Evolutionary conservation across 1,140 invertebrate species (phyloP).

Genomic region (Hypsibius dujardini): DNA sequence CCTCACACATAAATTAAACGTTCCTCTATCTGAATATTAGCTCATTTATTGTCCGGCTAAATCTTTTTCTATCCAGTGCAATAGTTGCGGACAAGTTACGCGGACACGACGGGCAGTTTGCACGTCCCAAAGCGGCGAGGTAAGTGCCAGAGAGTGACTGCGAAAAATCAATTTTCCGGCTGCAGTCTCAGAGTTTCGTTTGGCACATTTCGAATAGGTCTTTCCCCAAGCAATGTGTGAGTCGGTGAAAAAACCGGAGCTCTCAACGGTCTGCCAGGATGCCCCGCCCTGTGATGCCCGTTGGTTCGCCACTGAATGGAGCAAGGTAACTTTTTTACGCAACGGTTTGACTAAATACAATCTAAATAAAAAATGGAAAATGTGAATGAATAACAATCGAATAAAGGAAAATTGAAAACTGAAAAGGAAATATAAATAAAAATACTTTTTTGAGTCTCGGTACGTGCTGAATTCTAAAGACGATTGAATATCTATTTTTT

Average conservation of each 20-base stretch:
- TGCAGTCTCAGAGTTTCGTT: background rate
- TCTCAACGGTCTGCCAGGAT: constrained; percentile 40
- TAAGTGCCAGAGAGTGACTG: background rate
- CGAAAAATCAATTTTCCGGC: background rate
- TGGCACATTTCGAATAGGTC: constrained; percentile 28
- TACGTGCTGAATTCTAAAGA: too few species aligned
- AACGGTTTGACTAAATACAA: too few species aligned
- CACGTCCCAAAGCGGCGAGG: constrained; percentile 47
- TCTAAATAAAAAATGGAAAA: too few species aligned
- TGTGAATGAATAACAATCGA: too few species aligned
- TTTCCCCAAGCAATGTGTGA: constrained; percentile 49
- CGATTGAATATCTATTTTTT: too few species aligned
- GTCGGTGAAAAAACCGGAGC: constrained; percentile 40
- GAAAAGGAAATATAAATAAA: too few species aligned
- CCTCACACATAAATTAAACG: background rate
- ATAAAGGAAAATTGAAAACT: too few species aligned
- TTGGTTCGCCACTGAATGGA: constrained; percentile 61
- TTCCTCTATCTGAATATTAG: constrained; percentile 1
- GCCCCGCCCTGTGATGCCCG: constrained; percentile 46
- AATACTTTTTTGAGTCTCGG: too few species aligned
- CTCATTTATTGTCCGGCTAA: constrained; percentile 21
- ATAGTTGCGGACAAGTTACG: constrained; percentile 49
- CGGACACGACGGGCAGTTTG: constrained; percentile 57
- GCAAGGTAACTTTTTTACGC: constrained; percentile 25
- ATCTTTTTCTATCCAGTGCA: constrained; percentile 38